phyloP scores from a whole-genome alignment of 2,113 vertebrate species.

The Kryptolebias marmoratus region DNA sequence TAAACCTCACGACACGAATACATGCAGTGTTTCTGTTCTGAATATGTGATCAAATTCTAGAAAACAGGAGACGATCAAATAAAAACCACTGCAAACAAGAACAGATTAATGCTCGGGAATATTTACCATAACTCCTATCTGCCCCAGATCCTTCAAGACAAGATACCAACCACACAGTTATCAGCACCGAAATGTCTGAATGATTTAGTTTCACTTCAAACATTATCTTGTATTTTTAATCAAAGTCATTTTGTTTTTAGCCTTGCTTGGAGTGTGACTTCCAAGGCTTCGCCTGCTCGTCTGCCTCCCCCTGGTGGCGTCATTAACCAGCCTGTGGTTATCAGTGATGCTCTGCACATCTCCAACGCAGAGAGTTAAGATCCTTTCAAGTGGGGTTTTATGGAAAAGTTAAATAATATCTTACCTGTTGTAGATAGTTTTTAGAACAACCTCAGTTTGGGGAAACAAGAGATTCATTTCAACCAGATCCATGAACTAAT shows the following conservation, averaged over 20 bases:
- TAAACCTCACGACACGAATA: neutral
- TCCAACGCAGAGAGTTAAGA: too few relatives aligned
- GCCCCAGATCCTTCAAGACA: conserved; percentile 69
- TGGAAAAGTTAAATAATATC: too few relatives aligned
- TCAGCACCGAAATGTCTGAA: conserved; percentile 21
- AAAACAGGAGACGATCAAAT: neutral
- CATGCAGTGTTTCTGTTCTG: conserved; percentile 32
- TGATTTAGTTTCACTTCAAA: neutral
- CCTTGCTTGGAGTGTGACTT: neutral
- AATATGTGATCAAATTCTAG: neutral
- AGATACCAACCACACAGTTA: conserved; percentile 47
- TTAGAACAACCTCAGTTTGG: too few relatives aligned
- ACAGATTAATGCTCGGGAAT: conserved; percentile 26
- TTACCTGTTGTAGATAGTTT: too few relatives aligned
- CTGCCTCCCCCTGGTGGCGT: conserved; percentile 63
- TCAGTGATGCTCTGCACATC: too few relatives aligned
- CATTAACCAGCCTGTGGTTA: too few relatives aligned
- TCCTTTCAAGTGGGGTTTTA: too few relatives aligned
- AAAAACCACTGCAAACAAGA: conserved; percentile 29
- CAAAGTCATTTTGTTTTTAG: neutral
- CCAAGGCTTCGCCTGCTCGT: neutral
- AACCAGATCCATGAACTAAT: too few relatives aligned
- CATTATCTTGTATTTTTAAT: neutral
- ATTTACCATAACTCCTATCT: conserved; percentile 70
- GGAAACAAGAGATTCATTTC: too few relatives aligned